A percentile compares a stretch with the other conserved stretches of the same genome.
These are phyloP conservation scores for Erinaceus europaeus DNA, from an alignment of 2,113 vertebrate genomes.

Conservation along the genomic window DNA sequence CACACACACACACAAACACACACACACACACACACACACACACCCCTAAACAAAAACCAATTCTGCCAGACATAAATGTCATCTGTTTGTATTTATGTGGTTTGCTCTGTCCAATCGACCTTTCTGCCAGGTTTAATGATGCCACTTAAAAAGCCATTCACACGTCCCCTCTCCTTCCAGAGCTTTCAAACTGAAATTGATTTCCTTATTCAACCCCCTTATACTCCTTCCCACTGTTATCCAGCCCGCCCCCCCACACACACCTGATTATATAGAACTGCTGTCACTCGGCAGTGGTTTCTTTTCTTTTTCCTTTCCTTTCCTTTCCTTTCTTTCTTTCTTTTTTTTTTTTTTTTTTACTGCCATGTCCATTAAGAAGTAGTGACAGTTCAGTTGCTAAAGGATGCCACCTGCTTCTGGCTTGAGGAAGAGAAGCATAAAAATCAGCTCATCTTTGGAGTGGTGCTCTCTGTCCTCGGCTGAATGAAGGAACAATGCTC, in stretches of 20 bases:
- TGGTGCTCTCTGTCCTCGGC: constrained; percentile 42
- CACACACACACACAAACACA: neutral
- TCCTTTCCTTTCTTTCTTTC: neutral
- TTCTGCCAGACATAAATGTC: constrained; percentile 70
- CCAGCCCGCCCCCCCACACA: neutral
- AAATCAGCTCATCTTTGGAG: constrained; percentile 61
- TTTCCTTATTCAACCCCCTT: constrained; percentile 54
- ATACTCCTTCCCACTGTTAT: neutral
- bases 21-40: neutral
- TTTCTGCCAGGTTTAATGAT: constrained; percentile 77
- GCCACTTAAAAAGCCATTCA: constrained; percentile 77
- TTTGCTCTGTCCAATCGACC: constrained; percentile 71
- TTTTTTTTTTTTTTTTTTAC: neutral
- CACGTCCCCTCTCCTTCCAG: constrained; percentile 57
- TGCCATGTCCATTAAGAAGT: constrained; percentile 60
- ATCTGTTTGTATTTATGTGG: constrained; percentile 72
- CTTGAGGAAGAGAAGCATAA: constrained; percentile 70
- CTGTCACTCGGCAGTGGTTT: constrained; percentile 35
- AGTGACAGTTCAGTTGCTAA: constrained; percentile 63
- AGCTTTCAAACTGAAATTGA: constrained; percentile 72
- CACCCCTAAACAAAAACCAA: constrained; percentile 44
- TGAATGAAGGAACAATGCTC: constrained; percentile 66
- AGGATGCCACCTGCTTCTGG: constrained; percentile 67
- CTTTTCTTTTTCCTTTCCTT: neutral
- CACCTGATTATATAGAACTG: constrained; percentile 35